Base-by-base conservation (phyloP, 2,797 vertebrate genomes). In the Netta rufina region DNA sequence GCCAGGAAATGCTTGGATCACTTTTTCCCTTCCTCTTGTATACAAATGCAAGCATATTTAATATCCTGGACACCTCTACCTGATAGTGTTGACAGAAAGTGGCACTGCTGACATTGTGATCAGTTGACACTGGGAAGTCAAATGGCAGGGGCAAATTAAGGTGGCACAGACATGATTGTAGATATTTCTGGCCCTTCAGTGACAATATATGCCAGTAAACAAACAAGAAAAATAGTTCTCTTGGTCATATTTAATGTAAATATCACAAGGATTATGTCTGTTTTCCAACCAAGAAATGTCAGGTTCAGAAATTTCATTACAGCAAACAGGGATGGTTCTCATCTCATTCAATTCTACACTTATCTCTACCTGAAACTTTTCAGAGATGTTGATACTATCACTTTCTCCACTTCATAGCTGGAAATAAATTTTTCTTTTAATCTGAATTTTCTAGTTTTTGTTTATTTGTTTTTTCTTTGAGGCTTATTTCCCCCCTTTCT, bases 21-120 rank as follows among this genome's bases (percentile, higher is more conserved):
- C 65, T 85, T 95, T 96, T 84, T 17, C 90, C 82, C 41, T 95
- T 93, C 95, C 93, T 84, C 75, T 78, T 43, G 10, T 3, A 56
- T 61, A 49, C 65, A 89, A 91, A 80, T 54, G 56, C 54, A 92
- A 83, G 57, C 43, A 65, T 18, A 13, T 64, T 91, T 84, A 39
- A 60, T 71, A 74, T 89, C 74, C 73, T 80, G 73, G 72, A 51
- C 70, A 56, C 47, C 67, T 92, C 79, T 32, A 11, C 12, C 32
- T 60, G 62, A 39, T 41, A 30, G 57, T 11, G 38, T 82, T 87
- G 67, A 67, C 80, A 70, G 54, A 95, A 87, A 70, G 38, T 61
- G 62, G 76, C 39, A 7, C 53, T 65, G 84, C 81, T 92, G 87
- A 69, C 69, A 28, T 64, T 39, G 66, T 27, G 75, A 51, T 84